Percentiles rank a stretch among this genome's conserved stretches.
Evolutionary conservation across 2,888 invertebrate genomes (phyloP).

Genomic region (Malthinus seriepunctatus): DNA sequence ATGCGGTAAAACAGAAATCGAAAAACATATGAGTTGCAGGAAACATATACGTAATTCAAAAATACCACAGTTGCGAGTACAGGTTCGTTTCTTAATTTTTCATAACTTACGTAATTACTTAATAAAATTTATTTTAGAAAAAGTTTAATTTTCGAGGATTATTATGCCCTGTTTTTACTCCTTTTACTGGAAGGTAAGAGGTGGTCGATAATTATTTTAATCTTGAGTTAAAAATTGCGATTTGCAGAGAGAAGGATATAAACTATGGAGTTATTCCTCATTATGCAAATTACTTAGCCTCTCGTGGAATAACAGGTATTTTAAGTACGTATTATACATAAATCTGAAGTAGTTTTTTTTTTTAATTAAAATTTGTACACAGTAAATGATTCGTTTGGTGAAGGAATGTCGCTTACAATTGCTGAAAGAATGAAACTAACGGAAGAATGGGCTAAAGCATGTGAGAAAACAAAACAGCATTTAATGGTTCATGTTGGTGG

Average conservation of each 20-base stretch:
- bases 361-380: conserved; percentile 9
- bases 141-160: conserved; percentile 49
- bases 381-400: conserved; percentile 43
- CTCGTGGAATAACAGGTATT: conserved; percentile 38
- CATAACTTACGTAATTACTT: background rate
- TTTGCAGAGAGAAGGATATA: conserved; percentile 41
- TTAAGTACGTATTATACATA: conserved; percentile 33
- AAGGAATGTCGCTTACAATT: conserved; percentile 41
- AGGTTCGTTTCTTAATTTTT: conserved; percentile 14
- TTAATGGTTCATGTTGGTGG: conserved; percentile 44
- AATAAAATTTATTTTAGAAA: conserved; percentile 35
- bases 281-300: conserved; percentile 39
- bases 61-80: conserved; percentile 17
- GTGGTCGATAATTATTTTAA: background rate
- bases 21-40: conserved; percentile 50
- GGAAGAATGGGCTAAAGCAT: conserved; percentile 39
- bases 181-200: conserved; percentile 42
- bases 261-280: conserved; percentile 34
- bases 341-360: background rate
- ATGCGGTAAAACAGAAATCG: conserved; percentile 49
- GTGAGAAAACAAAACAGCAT: conserved; percentile 37
- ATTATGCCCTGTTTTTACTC: conserved; percentile 49
- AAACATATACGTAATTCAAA: conserved; percentile 44
- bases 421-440: conserved; percentile 37
- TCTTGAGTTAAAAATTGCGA: background rate